phyloP scores from a whole-genome alignment of 2,888 invertebrate genomes.

The Micropterix aruncella region DNA sequence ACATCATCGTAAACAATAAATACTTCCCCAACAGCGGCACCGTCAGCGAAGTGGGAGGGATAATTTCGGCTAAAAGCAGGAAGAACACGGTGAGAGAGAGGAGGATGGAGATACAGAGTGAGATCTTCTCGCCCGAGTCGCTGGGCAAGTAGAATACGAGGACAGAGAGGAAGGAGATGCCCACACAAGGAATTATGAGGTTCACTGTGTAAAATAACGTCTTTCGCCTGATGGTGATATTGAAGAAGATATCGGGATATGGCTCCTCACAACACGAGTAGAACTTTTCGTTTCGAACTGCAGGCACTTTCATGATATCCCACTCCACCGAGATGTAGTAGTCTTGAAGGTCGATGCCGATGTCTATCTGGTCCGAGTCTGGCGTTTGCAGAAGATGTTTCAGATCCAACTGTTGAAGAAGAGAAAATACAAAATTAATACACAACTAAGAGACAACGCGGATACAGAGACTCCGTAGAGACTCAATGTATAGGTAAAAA shows the following conservation, averaged over 20 bases:
- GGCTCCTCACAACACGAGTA: constrained; percentile 97
- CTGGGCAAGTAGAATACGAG: constrained; percentile 96
- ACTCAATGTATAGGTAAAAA: no score
- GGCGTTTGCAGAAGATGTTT: constrained; percentile 77
- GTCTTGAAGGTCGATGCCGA: constrained; percentile 86
- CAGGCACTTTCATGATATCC: constrained; percentile 92
- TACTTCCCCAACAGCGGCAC: constrained; percentile 87
- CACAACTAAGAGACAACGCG: no score
- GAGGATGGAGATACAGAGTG: constrained; percentile 87
- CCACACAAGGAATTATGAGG: constrained; percentile 93
- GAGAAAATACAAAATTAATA: constrained; percentile 5
- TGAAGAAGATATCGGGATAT: constrained; percentile 95
- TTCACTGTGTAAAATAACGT: constrained; percentile 97
- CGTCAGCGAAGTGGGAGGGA: constrained; percentile 86
- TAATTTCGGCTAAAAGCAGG: constrained; percentile 84
- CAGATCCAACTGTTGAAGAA: constrained; percentile 63
- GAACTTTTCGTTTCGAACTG: constrained; percentile 79
- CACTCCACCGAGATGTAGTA: constrained; percentile 97
- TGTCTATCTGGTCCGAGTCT: constrained; percentile 76
- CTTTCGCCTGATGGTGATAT: constrained; percentile 86
- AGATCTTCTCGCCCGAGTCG: constrained; percentile 96
- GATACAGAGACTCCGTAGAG: no score
- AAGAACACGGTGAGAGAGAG: constrained; percentile 91
- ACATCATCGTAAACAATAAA: constrained; percentile 87
- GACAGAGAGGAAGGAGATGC: constrained; percentile 92